Base-by-base conservation (phyloP, 1,140 invertebrate genomes). In the Euwallacea fornicatus region DNA sequence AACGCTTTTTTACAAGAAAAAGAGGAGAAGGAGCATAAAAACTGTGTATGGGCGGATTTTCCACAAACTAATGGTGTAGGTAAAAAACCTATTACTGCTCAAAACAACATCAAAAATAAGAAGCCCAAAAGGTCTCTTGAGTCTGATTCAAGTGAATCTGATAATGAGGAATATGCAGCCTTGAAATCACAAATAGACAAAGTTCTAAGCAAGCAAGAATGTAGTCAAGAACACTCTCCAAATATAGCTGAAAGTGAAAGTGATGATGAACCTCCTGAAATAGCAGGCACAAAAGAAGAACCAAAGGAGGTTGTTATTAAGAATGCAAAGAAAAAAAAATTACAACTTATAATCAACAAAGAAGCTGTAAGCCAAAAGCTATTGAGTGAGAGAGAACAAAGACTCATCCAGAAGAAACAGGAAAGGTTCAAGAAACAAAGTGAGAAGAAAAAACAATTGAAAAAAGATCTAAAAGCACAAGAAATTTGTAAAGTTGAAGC, bases 11-110 rank as follows among this genome's bases (percentile, higher is more conserved):
- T 86, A 10, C 82, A 86, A 73, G 85, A 86, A 75, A 82, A 83
- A 15, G 84, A 83, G 74, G 74, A 78, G 46, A 79, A 81, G 60
- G 82, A 84, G 71, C 77, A 78, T 15, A 82, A 81, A 75, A 79
- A 83, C 13, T 81, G 79, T 44, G 54, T 71, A 47, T 87, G 85
- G 85, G 85, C 84, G 76, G 83, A 86, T 67, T 86, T 87, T 82
- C 73, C 46, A 61, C 42, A 63, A 58, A 65, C 53, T 42, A 15
- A 47, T 9, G 69, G 80, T 21, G n/a, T 33, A 21, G 8, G 21
- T 66, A 68, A 75, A 71, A 42, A 66, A 67, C 55, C 60, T 56
- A 72, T 46, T 72, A 63, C 10, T n/a, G 0, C 21, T 33, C 21
- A 33, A 33, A 33, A 33, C 1, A 33, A 33, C 8, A 33, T 13